Evolutionary conservation across 1,140 invertebrate genomes (phyloP), one percentile per base, ranked within the genome.

Genomic region (Diplogasteroides magnus): DNA sequence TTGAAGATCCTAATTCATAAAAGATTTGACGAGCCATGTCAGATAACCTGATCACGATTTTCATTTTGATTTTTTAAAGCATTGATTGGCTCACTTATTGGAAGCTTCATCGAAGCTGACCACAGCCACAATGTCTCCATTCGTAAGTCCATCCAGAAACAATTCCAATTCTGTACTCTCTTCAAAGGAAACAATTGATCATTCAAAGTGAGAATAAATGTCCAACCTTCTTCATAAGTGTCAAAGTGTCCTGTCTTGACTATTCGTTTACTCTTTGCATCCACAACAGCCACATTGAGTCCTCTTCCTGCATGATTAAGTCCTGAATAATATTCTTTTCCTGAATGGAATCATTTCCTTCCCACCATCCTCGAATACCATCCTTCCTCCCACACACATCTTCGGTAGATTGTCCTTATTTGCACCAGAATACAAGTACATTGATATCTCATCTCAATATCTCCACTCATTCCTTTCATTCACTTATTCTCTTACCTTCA

Each of bases 1-100:
- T 82, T 48, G 84, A 85, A 77, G 86, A 87, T 1, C 87, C 87
- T 72, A 86, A 69, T 32, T 84, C 78, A 74, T 84, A 84, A 29
- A 86, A 77, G 14, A 85, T 68, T 23, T 85, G 80, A 62, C 78
- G 81, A 11, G 84, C 82, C 29, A 80, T 70, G 11, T 76, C 74
- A 57, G 83, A 83, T 11, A 83, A 64, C 65, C 37, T 48, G 37
- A 6, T 11, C 6, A n/a, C n/a, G n/a, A n/a, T n/a, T n/a, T n/a
- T n/a, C n/a, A n/a, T n/a, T n/a, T n/a, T n/a, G n/a, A n/a, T n/a
- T n/a, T n/a, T n/a, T n/a, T n/a, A n/a, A n/a, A n/a, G n/a, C n/a
- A n/a, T n/a, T n/a, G n/a, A n/a, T n/a, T n/a, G n/a, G n/a, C 37
- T 48, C 19, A 48, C 37, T 75, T 82, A 62, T 76, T 84, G 23